A percentile compares a stretch with the other conserved stretches of the same genome.
phyloP scores from a whole-genome alignment of 2,888 invertebrate genomes.

The Ichneumon xanthorius region DNA sequence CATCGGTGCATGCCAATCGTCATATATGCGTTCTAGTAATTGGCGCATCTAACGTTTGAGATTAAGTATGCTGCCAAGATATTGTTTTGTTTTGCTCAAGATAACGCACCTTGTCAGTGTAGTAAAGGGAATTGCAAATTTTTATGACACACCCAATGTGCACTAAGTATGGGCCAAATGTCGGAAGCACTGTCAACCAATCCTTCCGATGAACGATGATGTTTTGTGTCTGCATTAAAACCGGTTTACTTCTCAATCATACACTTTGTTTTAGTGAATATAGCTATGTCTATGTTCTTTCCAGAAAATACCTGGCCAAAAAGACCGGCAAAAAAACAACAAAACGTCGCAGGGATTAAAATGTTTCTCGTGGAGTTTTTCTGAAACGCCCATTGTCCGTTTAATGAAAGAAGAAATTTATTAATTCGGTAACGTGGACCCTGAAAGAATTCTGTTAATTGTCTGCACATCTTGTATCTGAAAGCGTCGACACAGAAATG shows the following conservation, averaged over 20 bases:
- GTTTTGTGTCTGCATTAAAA: constrained; percentile 32
- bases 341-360: not conserved
- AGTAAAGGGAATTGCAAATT: constrained; percentile 6
- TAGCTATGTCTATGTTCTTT: not conserved
- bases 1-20: constrained; percentile 3
- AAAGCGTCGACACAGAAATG: not conserved
- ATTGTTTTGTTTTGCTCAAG: not conserved
- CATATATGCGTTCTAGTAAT: constrained; percentile 16
- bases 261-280: too few species aligned
- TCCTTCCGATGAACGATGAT: not conserved
- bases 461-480: not conserved
- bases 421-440: constrained; percentile 11
- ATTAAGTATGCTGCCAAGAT: not conserved
- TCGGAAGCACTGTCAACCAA: not conserved
- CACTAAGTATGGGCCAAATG: constrained; percentile 24
- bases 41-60: constrained; percentile 3
- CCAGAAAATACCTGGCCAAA: constrained; percentile 34
- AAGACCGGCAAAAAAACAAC: not conserved
- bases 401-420: not conserved
- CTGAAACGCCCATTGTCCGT: constrained; percentile 26
- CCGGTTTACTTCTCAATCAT: too few species aligned
- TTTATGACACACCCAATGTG: not conserved
- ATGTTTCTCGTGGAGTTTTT: not conserved
- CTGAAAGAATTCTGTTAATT: not conserved
- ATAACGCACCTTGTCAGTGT: constrained; percentile 18